Conservation (phyloP, 53 echinoderm and acorn worm species). For the Crossaster papposus region DNA sequence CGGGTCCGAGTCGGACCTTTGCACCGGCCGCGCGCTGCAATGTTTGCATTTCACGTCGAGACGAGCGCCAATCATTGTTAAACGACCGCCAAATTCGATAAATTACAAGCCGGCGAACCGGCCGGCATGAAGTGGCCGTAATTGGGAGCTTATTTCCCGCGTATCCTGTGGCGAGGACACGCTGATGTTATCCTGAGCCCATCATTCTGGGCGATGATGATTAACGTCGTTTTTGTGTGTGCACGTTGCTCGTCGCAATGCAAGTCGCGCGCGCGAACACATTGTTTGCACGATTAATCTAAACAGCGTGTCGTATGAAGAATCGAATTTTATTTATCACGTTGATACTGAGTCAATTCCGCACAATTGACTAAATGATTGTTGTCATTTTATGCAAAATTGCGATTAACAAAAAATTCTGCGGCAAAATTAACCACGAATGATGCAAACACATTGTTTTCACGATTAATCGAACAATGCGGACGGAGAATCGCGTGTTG, state of each 20-base stretch:
- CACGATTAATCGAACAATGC: too few species aligned
- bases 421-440: neutral
- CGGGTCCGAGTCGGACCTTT: neutral
- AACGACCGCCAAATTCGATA: slow-evolving; percentile 39
- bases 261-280: neutral
- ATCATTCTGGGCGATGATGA: slow-evolving; percentile 8
- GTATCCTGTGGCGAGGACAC: slow-evolving; percentile 29
- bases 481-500: too few species aligned
- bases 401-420: neutral
- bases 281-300: slow-evolving; percentile 19
- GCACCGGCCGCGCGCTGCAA: neutral
- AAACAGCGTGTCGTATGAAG: neutral
- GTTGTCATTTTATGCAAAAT: neutral
- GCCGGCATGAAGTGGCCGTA: slow-evolving; percentile 24
- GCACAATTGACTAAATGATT: neutral
- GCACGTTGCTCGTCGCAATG: neutral
- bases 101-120: slow-evolving; percentile 21
- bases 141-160: slow-evolving; percentile 50
- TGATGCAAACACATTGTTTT: too few species aligned
- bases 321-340: neutral
- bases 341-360: neutral
- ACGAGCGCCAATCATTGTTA: slow-evolving; percentile 35
- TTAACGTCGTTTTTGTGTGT: neutral
- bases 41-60: neutral
- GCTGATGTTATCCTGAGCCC: neutral